phyloP scores from a whole-genome alignment of 2,113 vertebrate genomes.

The Nothocercus nigrocapillus region DNA sequence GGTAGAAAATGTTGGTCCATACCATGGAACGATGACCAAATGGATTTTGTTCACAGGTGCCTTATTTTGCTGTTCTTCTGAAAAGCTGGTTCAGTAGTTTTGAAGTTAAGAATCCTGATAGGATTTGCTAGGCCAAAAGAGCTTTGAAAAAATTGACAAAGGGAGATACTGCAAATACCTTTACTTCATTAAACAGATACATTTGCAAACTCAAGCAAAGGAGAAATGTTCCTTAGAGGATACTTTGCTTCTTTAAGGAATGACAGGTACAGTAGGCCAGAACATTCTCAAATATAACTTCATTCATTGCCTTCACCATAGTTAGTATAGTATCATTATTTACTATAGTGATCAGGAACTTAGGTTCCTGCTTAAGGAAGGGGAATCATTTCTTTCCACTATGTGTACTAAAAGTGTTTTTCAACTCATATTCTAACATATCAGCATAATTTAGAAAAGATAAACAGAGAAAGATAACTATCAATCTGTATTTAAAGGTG shows the following conservation, averaged over 20 bases:
- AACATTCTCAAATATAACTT: not conserved
- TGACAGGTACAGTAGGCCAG: not conserved
- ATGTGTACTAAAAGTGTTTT: not conserved
- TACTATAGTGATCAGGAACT: not conserved
- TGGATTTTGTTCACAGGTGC: not conserved
- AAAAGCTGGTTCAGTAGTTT: not conserved
- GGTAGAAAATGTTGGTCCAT: not conserved
- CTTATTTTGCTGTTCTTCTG: not conserved
- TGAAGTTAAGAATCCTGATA: not conserved
- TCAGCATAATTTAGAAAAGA: not conserved
- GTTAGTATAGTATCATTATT: not conserved
- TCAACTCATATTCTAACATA: not conserved
- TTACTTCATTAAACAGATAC: not conserved
- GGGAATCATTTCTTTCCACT: not conserved
- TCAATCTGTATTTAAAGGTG: not conserved
- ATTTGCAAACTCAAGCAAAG: fast-evolving
- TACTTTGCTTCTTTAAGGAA: not conserved
- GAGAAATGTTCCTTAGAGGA: not conserved
- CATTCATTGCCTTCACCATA: not conserved
- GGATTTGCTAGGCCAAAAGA: not conserved
- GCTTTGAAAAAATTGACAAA: not conserved
- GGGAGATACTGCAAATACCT: not conserved
- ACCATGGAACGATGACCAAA: not conserved
- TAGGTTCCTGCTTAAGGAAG: not conserved
- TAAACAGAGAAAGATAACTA: not conserved